These are phyloP conservation scores for Laspeyria flexula DNA, from an alignment of 2,888 invertebrate genomes.

Conservation along the genomic window DNA sequence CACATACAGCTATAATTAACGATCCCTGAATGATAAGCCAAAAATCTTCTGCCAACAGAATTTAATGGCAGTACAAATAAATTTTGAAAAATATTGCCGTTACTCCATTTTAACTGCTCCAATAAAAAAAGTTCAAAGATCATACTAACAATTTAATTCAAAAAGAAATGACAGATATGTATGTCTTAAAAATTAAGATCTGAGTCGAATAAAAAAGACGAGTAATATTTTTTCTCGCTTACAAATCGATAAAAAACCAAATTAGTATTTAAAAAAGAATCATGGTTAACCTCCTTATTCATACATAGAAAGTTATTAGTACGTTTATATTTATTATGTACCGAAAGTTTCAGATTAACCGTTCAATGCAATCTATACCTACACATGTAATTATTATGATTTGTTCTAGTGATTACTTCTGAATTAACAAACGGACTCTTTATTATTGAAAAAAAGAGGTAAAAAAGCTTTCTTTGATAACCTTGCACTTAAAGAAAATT, in stretches of 20 bases:
- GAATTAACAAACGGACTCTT: too few species aligned
- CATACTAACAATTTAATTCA: not conserved
- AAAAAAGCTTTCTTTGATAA: too few species aligned
- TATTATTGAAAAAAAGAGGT: too few species aligned
- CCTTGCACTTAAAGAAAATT: too few species aligned
- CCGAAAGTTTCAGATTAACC: too few species aligned
- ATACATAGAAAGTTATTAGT: too few species aligned
- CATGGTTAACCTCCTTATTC: not conserved
- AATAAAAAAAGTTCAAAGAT: constrained; percentile 10
- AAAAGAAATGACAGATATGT: constrained; percentile 8
- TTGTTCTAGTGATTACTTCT: too few species aligned
- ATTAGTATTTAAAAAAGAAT: not conserved
- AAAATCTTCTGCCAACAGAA: not conserved
- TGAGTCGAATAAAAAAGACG: not conserved
- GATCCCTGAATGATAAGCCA: constrained; percentile 7
- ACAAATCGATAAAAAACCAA: constrained; percentile 1
- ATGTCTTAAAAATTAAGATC: not conserved
- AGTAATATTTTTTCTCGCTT: not conserved
- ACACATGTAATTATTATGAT: too few species aligned
- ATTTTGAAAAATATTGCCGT: constrained; percentile 1
- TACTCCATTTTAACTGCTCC: not conserved
- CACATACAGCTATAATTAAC: constrained; percentile 6
- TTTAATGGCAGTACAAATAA: not conserved
- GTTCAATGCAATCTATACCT: too few species aligned
- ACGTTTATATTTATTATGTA: too few species aligned